Evolutionary conservation across 1,140 invertebrate genomes (phyloP), one percentile per base, ranked within the genome.

Genomic region (Cephus cinctus): DNA sequence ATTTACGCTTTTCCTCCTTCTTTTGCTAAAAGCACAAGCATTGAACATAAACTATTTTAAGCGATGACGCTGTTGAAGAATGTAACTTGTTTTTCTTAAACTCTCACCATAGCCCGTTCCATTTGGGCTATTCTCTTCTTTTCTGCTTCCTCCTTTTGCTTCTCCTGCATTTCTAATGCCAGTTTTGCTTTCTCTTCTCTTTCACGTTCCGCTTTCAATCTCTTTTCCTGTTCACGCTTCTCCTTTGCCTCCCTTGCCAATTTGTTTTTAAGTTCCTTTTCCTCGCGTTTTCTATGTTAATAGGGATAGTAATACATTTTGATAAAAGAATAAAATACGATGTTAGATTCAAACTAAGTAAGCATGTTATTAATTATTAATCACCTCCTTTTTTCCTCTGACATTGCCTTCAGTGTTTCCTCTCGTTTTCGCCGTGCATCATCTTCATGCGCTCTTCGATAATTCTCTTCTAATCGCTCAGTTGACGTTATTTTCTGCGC

Each of bases 261-360:
- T 43, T 76, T 80, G 6, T 79, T 83, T 47, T 80, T 80, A 11
- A 75, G 50, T 61, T 84, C 81, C 45, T 83, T 84, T 42, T 82
- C 76, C 50, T 83, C 78, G 1, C 82, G 69, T 56, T 78, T 80
- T 43, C 79, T 74, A 15, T 14, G 40, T 45, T 32, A 36, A 8
- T 11, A 36, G 14, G 11, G 5, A 36, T 8, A 36, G 34, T 12
- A 36, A 8, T 9, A 9, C 27, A 1, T 30, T 30, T 30, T 30
- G 1, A 0, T 36, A 36, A 11, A 30, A 30, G 11, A 12, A 30
- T 11, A 30, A 30, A 9, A 30, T 9, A 30, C 14, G 12, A 30
- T 30, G 12, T 30, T 30, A 30, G n/a, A n/a, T n/a, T n/a, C n/a
- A n/a, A n/a, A n/a, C n/a, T n/a, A n/a, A n/a, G n/a, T n/a, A n/a